Evolutionary conservation across 1,140 invertebrate species (phyloP).

Genomic region (Tachypleus tridentatus): DNA sequence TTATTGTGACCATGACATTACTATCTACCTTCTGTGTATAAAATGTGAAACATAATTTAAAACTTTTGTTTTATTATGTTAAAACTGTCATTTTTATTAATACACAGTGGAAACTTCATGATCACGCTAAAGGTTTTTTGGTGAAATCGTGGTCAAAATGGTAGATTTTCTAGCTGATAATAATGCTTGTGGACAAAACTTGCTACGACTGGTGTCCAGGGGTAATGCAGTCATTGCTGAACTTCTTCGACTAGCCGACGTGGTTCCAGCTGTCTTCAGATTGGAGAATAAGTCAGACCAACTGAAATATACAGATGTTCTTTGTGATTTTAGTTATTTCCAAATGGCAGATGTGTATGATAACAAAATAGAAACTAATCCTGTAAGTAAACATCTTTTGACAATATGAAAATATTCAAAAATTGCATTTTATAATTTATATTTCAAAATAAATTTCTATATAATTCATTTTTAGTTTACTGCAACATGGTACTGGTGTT

Average conservation of each 20-base stretch:
- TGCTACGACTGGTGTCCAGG: conserved; percentile 75
- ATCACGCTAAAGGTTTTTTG: too few relatives aligned
- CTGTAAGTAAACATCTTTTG: conserved; percentile 43
- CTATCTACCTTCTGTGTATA: too few relatives aligned
- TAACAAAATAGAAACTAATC: conserved; percentile 69
- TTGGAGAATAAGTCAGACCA: conserved; percentile 59
- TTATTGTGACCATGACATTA: too few relatives aligned
- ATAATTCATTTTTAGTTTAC: too few relatives aligned
- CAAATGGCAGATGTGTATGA: conserved; percentile 72
- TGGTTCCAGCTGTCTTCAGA: conserved; percentile 77
- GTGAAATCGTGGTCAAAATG: neutral
- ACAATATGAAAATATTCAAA: too few relatives aligned
- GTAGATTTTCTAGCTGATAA: conserved; percentile 69
- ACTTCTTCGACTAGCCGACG: conserved; percentile 78
- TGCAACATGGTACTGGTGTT: too few relatives aligned
- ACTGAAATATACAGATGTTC: conserved; percentile 75
- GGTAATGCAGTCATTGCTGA: conserved; percentile 95
- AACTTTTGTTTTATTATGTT: too few relatives aligned
- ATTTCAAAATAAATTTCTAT: too few relatives aligned
- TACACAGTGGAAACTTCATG: too few relatives aligned
- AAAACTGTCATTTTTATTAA: too few relatives aligned
- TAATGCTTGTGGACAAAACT: conserved; percentile 77
- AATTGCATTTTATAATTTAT: too few relatives aligned
- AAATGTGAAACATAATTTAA: too few relatives aligned
- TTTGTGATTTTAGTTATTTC: conserved; percentile 89